Percentiles rank a stretch among this genome's conserved stretches.
These are phyloP conservation scores for Philypnodon macrostomus DNA, from an alignment of 2,797 vertebrate species.

Conservation along the genomic window DNA sequence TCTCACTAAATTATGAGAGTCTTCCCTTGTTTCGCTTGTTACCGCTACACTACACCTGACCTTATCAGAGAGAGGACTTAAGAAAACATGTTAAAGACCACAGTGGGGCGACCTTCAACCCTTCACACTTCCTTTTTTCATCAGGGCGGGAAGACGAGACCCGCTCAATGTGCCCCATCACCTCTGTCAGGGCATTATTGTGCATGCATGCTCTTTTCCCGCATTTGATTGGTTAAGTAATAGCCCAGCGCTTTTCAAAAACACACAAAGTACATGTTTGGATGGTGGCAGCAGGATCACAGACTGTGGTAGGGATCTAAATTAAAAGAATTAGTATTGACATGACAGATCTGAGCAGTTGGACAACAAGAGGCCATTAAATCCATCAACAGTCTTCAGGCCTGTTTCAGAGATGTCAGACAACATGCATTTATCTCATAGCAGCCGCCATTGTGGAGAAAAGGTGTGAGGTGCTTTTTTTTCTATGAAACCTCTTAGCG, in stretches of 20 bases:
- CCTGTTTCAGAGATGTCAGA: constrained; percentile 67
- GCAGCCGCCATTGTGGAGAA: constrained; percentile 74
- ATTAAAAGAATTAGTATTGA: constrained; percentile 64
- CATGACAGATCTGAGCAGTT: constrained; percentile 61
- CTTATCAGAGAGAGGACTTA: constrained; percentile 52
- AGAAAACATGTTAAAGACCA: constrained; percentile 57
- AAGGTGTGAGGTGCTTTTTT: constrained; percentile 76
- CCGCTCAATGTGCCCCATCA: constrained; percentile 44
- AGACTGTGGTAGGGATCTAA: constrained; percentile 26
- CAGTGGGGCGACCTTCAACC: constrained; percentile 47
- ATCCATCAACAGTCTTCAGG: constrained; percentile 76
- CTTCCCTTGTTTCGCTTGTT: constrained; percentile 52
- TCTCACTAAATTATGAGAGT: constrained; percentile 33
- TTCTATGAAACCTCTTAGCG: constrained; percentile 75
- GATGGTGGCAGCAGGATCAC: constrained; percentile 47
- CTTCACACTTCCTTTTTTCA: constrained; percentile 64
- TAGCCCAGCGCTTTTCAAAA: constrained; percentile 40
- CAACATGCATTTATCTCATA: constrained; percentile 78
- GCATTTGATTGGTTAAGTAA: constrained; percentile 50
- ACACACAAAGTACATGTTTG: constrained; percentile 56
- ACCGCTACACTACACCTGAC: constrained; percentile 31
- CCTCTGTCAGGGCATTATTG: constrained; percentile 23
- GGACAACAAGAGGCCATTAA: constrained; percentile 75
- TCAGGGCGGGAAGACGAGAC: constrained; percentile 52
- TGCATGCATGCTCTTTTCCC: constrained; percentile 22